Evolutionary conservation across 2,797 vertebrate genomes (phyloP).

Genomic region (Hirundo rustica): DNA sequence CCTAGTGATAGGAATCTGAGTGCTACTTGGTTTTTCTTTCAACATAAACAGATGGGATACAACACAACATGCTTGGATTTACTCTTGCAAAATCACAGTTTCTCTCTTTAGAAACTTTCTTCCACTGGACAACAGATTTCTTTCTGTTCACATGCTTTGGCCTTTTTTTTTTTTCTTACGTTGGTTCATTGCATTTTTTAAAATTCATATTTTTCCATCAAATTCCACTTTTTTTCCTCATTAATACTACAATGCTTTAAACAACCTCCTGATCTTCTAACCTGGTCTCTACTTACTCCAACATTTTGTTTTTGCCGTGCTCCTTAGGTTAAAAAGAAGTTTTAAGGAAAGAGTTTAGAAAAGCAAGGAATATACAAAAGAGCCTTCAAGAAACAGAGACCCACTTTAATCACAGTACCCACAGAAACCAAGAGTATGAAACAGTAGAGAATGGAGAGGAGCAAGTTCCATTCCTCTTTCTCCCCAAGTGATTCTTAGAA

Average conservation of each 20-base stretch:
- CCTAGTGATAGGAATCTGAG: background rate
- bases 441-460: background rate
- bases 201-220: background rate
- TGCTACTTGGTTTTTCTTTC: background rate
- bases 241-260: background rate
- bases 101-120: background rate
- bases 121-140: background rate
- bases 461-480: background rate
- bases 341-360: background rate
- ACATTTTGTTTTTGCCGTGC: background rate
- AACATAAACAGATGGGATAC: background rate
- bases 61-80: background rate
- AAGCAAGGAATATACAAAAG: background rate
- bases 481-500: background rate
- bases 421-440: background rate
- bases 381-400: background rate
- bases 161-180: background rate
- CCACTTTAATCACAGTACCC: accelerated
- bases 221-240: background rate
- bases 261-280: background rate
- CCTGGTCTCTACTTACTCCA: background rate
- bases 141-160: background rate
- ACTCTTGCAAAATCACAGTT: background rate
- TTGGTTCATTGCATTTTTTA: too few relatives aligned
- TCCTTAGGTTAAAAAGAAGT: background rate